phyloP scores from a whole-genome alignment of 2,888 invertebrate genomes.

The Ormyrus nitidulus region DNA sequence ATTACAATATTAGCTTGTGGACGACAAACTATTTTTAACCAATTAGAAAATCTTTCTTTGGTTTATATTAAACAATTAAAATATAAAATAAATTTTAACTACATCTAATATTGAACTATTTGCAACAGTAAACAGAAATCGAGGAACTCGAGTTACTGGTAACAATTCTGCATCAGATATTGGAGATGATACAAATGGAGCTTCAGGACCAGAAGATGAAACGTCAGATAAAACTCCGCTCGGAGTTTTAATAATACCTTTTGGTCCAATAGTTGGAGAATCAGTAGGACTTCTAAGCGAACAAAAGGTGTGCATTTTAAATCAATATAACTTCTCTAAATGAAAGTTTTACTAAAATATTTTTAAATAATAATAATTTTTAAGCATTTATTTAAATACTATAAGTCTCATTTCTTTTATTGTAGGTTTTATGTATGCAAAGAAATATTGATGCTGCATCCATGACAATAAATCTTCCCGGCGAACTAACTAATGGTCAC shows the following conservation, averaged over 20 bases:
- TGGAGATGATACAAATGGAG: conserved; percentile 67
- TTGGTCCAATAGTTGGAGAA: conserved; percentile 79
- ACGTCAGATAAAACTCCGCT: conserved; percentile 71
- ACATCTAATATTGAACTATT: neutral
- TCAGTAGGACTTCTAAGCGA: conserved; percentile 83
- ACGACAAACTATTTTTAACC: too few relatives aligned
- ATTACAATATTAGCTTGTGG: too few relatives aligned
- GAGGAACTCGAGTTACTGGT: conserved; percentile 63
- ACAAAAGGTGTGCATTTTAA: conserved; percentile 77
- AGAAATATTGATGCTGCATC: conserved; percentile 63
- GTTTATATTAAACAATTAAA: too few relatives aligned
- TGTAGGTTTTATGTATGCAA: conserved; percentile 71
- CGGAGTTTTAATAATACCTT: conserved; percentile 83
- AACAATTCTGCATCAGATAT: conserved; percentile 67
- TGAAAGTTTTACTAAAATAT: neutral
- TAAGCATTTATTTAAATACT: neutral
- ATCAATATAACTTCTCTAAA: neutral
- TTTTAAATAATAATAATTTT: conserved; percentile 1
- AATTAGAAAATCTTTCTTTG: too few relatives aligned
- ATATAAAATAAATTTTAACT: too few relatives aligned
- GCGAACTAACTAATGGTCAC: conserved; percentile 70
- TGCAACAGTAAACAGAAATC: conserved; percentile 64
- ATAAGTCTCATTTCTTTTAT: conserved; percentile 14
- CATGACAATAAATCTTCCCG: conserved; percentile 67
- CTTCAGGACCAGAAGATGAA: conserved; percentile 70